phyloP scores from a whole-genome alignment of 2,797 vertebrate genomes.

The Fistularia commersonii region DNA sequence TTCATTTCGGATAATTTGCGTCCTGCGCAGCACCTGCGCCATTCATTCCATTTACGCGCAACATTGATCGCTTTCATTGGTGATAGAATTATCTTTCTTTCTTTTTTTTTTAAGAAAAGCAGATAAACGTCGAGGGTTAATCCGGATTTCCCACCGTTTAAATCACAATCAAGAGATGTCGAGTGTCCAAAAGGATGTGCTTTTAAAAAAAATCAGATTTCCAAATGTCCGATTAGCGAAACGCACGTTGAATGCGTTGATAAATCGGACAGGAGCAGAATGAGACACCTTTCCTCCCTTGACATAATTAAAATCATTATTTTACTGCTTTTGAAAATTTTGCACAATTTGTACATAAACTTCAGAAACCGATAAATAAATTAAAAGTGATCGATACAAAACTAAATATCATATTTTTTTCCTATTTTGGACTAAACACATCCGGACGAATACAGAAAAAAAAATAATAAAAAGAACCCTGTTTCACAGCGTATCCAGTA shows the following conservation, averaged over 20 bases:
- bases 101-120: slow-evolving; percentile 50
- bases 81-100: no score
- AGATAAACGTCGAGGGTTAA: slow-evolving; percentile 56
- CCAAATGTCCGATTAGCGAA: no score
- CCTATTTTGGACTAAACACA: slow-evolving; percentile 91
- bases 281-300: slow-evolving; percentile 39
- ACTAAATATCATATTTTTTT: slow-evolving; percentile 93
- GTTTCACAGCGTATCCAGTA: slow-evolving; percentile 90
- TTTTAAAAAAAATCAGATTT: no score
- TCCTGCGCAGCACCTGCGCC: no score
- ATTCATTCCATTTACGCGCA: no score
- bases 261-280: slow-evolving; percentile 18
- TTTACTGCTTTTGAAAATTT: slow-evolving; percentile 94
- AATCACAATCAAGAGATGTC: slow-evolving; percentile 4
- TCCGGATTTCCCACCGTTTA: slow-evolving; percentile 39
- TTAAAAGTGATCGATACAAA: slow-evolving; percentile 98
- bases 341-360: slow-evolving; percentile 92
- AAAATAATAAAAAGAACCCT: no score
- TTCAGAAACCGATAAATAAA: slow-evolving; percentile 92
- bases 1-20: no score
- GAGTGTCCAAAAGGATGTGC: no score
- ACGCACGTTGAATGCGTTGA: not conserved
- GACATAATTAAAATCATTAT: slow-evolving; percentile 86
- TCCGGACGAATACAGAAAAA: slow-evolving; percentile 86
- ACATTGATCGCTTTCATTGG: no score